Evolutionary conservation across 2,888 invertebrate genomes (phyloP), one percentile per base, ranked within the genome.

Genomic region (Tanaodytes sp.): DNA sequence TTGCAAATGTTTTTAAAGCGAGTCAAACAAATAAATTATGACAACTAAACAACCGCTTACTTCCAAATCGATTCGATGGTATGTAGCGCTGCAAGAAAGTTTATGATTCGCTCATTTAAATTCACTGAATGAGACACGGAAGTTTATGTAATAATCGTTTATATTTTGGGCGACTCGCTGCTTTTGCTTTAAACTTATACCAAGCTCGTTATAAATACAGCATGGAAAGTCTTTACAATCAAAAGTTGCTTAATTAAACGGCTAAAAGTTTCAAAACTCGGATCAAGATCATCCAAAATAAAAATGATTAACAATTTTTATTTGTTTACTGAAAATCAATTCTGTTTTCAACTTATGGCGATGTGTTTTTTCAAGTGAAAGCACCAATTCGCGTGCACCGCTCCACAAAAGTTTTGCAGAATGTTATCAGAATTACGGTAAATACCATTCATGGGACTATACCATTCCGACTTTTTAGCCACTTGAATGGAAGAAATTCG

Each of bases 61-160:
- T 51, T 51, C 39, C 6, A 39, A 23, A 51, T 39, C 11, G 14
- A 40, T 52, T 52, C 27, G 16, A 18, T 5, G 2, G 27, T 9
- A 19, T 37, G 51, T 27, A 27, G 33, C 31, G 37, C 27, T 14
- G 40, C 39, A 58, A 46, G 65, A 65, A 57, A 64, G 63, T 57
- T 39, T 40, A 18, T 37, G 14, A 58, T 40, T 18, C 27, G 39
- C 58, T 58, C 52, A 65, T 65, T 65, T 16, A 54, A 52, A 66
- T 66, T 58, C 65, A 12, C 46, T n/a, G 49, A 48, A 63, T 37
- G 37, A 49, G 36, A 58, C 33, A 15, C 39, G 62, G 68, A 62
- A 68, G 62, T 68, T 62, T 68, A 52, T 62, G 42, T 42, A 68
- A 68, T 58, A 58, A 62, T 58, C 61, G 51, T 62, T 62, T 68